A percentile compares a stretch with the other conserved stretches of the same genome.
These are phyloP conservation scores for Amniataba percoides DNA, from an alignment of 2,797 vertebrate genomes.

Conservation along the genomic window DNA sequence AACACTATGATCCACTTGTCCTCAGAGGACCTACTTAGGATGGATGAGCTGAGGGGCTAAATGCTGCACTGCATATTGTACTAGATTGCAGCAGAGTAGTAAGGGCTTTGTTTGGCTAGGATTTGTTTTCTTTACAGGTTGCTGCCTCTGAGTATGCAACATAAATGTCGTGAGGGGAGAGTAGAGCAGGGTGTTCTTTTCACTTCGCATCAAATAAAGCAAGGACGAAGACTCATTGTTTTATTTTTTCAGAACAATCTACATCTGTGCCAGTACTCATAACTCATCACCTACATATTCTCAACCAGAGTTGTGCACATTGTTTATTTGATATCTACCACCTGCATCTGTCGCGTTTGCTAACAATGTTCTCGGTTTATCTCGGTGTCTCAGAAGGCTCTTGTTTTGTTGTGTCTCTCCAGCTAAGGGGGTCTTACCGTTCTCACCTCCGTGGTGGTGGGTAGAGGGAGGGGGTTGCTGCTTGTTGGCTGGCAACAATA, in stretches of 20 bases:
- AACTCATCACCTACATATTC: conserved; percentile 34
- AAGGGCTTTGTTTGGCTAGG: conserved; percentile 49
- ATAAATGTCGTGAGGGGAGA: conserved; percentile 30
- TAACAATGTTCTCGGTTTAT: conserved; percentile 33
- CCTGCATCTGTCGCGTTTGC: conserved; percentile 44
- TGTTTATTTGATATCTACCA: conserved; percentile 36
- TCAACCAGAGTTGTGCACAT: conserved; percentile 4
- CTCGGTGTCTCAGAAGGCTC: conserved; percentile 36
- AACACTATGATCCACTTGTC: conserved; percentile 78
- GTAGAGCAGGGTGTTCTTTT: conserved; percentile 40
- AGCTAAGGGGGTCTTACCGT: conserved; percentile 83
- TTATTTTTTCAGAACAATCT: conserved; percentile 28
- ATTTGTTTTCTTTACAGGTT: conserved; percentile 56
- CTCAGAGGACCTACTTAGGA: conserved; percentile 83
- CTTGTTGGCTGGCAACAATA: conserved; percentile 94
- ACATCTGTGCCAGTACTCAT: conserved; percentile 34
- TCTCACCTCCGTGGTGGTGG: conserved; percentile 94
- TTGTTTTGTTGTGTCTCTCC: conserved; percentile 44
- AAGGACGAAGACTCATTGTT: conserved; percentile 25
- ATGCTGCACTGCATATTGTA: conserved; percentile 73
- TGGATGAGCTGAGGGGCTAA: conserved; percentile 76
- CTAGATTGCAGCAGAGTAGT: conserved; percentile 55
- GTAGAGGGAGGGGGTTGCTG: conserved; percentile 89
- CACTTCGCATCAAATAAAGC: conserved; percentile 53
- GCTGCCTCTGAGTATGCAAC: conserved; percentile 41